phyloP scores from a whole-genome alignment of 2,888 invertebrate genomes.

The Pristionchus fissidentatus region DNA sequence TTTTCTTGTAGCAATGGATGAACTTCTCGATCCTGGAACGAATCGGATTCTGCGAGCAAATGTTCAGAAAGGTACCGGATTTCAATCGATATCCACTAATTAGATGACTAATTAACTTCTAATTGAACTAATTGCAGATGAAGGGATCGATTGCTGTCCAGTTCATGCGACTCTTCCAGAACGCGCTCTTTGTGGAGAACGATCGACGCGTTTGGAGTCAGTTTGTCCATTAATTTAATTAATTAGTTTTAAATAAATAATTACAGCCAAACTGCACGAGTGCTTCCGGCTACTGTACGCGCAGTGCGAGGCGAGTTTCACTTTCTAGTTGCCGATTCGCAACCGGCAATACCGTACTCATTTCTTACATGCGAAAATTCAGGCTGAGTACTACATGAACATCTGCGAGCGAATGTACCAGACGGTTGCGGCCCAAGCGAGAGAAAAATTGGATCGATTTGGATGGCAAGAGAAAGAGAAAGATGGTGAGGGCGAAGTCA shows the following conservation, averaged over 20 bases:
- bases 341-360: too few species aligned
- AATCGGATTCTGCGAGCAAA: conserved; percentile 17
- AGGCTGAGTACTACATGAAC: conserved; percentile 32
- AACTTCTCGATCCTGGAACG: conserved; percentile 7
- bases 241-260: neutral
- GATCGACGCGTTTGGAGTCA: conserved; percentile 10
- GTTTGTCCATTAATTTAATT: neutral
- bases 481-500: neutral
- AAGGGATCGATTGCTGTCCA: neutral
- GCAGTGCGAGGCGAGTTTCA: neutral
- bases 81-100: neutral
- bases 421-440: neutral
- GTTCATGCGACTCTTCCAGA: conserved; percentile 27
- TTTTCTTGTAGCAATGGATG: too few species aligned
- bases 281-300: conserved; percentile 22
- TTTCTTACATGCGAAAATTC: neutral
- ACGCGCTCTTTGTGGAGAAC: conserved; percentile 9
- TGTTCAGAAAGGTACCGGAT: neutral
- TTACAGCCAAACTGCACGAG: neutral
- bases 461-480: conserved; percentile 1
- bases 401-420: conserved; percentile 34
- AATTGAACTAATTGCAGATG: too few species aligned
- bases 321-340: too few species aligned
- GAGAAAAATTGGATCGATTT: neutral
- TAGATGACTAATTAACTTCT: neutral